A percentile compares a stretch with the other conserved stretches of the same genome.
Evolutionary conservation across 2,888 invertebrate genomes (phyloP).

Genomic region (Eurytoma adleriae): DNA sequence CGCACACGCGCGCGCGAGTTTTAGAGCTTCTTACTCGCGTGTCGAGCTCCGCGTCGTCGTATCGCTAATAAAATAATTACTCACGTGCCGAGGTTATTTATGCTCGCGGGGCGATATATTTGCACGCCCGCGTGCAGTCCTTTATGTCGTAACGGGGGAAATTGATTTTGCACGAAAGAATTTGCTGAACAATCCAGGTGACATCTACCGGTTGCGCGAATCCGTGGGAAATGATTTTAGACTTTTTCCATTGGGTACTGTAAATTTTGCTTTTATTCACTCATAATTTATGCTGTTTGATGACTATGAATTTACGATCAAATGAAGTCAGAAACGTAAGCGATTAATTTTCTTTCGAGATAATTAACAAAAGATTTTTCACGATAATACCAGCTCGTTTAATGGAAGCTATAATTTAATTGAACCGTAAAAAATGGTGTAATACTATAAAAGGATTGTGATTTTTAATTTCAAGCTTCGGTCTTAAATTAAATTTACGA

Average conservation of each 20-base stretch:
- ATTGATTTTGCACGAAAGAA: slow-evolving; percentile 13
- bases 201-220: background rate
- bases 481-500: slow-evolving; percentile 50
- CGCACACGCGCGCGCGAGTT: slow-evolving; percentile 59
- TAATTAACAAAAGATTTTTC: too few species aligned
- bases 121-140: background rate
- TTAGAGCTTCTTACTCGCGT: background rate
- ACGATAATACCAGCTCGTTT: background rate
- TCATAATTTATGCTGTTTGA: background rate
- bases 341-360: too few species aligned
- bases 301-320: too few species aligned
- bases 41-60: slow-evolving; percentile 30
- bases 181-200: background rate
- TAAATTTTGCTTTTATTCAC: too few species aligned
- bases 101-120: slow-evolving; percentile 1
- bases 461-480: slow-evolving; percentile 35
- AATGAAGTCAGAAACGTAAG: too few species aligned
- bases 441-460: slow-evolving; percentile 9
- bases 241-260: too few species aligned
- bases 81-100: slow-evolving; percentile 52
- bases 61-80: slow-evolving; percentile 65
- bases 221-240: too few species aligned
- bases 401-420: slow-evolving; percentile 5
- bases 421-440: slow-evolving; percentile 11
- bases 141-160: background rate